Evolutionary conservation across 2,797 vertebrate genomes (phyloP).

Genomic region (Orientallactaga sibirica): DNA sequence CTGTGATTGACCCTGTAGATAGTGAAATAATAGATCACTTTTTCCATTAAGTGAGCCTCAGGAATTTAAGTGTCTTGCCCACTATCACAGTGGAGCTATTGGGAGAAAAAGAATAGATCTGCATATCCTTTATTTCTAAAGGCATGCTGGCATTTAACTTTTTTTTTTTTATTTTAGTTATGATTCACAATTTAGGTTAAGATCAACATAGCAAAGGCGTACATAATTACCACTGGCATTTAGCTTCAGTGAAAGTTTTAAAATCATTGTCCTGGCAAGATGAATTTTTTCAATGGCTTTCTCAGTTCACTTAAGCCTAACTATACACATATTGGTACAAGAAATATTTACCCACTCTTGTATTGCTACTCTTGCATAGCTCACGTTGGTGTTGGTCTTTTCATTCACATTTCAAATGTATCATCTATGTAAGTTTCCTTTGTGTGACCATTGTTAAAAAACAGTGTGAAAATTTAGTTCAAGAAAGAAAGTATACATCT

Average conservation of each 20-base stretch:
- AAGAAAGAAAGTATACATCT: background rate
- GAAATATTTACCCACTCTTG: background rate
- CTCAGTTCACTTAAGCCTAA: background rate
- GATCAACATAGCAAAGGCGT: background rate
- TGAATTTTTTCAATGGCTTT: background rate
- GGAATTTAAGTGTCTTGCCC: background rate
- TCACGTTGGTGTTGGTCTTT: background rate
- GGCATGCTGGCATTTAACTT: background rate
- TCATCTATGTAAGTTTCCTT: background rate
- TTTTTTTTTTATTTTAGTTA: background rate
- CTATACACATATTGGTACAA: background rate
- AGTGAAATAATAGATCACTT: background rate
- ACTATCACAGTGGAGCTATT: background rate
- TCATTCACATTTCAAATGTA: background rate
- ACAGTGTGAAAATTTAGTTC: background rate
- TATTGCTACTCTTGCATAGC: accelerated
- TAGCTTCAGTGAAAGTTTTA: conserved; percentile 54
- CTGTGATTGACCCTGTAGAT: background rate
- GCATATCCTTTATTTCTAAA: background rate
- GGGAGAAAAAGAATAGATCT: background rate
- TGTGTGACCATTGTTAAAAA: background rate
- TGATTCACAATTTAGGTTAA: conserved; percentile 25
- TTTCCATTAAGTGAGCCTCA: background rate
- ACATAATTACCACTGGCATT: background rate
- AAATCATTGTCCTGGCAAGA: background rate